Percentiles rank a stretch among this genome's conserved stretches.
Evolutionary conservation across 2,797 vertebrate genomes (phyloP).

Genomic region (Squalus acanthias): DNA sequence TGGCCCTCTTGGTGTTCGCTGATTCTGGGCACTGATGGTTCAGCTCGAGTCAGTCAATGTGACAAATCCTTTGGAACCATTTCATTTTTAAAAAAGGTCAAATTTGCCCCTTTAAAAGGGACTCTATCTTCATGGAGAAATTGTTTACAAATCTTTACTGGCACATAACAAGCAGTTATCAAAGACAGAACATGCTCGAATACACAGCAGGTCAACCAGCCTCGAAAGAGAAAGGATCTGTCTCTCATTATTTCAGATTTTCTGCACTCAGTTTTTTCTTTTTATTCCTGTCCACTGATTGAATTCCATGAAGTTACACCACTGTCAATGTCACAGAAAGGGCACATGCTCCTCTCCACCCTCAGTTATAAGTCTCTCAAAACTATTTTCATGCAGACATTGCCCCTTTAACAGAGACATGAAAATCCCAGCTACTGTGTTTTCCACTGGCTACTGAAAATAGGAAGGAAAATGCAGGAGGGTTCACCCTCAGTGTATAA

Average conservation of each 20-base stretch:
- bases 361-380: neutral
- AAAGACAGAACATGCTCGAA: neutral
- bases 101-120: neutral
- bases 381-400: neutral
- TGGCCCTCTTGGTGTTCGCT: neutral
- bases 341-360: neutral
- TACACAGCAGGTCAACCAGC: neutral
- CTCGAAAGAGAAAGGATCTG: neutral
- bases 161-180: neutral
- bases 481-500: neutral
- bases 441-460: neutral
- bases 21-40: neutral
- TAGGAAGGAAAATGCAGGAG: neutral
- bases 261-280: neutral
- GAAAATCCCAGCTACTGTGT: neutral
- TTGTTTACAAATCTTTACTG: neutral
- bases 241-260: neutral
- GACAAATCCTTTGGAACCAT: neutral
- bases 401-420: neutral
- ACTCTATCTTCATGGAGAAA: neutral
- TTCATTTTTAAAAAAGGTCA: neutral
- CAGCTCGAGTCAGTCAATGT: neutral
- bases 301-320: no score
- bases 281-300: no score
- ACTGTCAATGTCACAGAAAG: neutral